Percentiles rank a stretch among this genome's conserved stretches.
These are phyloP conservation scores for Sinotaia quadrata DNA, from an alignment of 2,888 invertebrate genomes.

Conservation along the genomic window DNA sequence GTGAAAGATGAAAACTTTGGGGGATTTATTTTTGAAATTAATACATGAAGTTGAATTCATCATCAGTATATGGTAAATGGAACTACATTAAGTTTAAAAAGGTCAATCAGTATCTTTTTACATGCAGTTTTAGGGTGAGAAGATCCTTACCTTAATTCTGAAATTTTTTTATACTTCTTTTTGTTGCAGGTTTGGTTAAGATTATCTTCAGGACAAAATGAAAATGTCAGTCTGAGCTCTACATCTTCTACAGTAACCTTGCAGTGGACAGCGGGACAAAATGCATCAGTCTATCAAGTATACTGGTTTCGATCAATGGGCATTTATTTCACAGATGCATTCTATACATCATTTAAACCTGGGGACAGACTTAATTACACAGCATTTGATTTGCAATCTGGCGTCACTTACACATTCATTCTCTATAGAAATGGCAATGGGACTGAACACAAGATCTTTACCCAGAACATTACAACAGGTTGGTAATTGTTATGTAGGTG, in stretches of 20 bases:
- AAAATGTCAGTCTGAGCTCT: constrained; percentile 16
- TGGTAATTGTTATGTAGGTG: constrained; percentile 16
- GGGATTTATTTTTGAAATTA: no score
- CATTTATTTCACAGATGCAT: constrained; percentile 28
- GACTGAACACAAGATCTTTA: constrained; percentile 30
- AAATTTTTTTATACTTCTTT: not conserved
- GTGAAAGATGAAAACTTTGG: constrained; percentile 7
- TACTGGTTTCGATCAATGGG: constrained; percentile 26
- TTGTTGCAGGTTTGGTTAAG: not conserved
- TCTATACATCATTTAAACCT: constrained; percentile 36
- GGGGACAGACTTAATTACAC: constrained; percentile 29
- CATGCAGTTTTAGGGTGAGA: no score
- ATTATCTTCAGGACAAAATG: not conserved
- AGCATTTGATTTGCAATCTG: constrained; percentile 40
- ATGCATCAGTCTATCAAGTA: constrained; percentile 33
- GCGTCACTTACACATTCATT: constrained; percentile 37
- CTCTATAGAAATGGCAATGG: constrained; percentile 35
- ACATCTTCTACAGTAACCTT: constrained; percentile 32
- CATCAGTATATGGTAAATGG: no score
- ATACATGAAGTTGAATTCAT: no score
- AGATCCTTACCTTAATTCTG: not conserved
- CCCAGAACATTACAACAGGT: constrained; percentile 43
- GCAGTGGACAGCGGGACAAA: constrained; percentile 22
- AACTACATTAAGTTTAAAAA: no score
- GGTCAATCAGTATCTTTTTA: no score